These are phyloP conservation scores for Tokudaia tokunoshimensis DNA, from an alignment of 2,797 vertebrate genomes.

Conservation along the genomic window DNA sequence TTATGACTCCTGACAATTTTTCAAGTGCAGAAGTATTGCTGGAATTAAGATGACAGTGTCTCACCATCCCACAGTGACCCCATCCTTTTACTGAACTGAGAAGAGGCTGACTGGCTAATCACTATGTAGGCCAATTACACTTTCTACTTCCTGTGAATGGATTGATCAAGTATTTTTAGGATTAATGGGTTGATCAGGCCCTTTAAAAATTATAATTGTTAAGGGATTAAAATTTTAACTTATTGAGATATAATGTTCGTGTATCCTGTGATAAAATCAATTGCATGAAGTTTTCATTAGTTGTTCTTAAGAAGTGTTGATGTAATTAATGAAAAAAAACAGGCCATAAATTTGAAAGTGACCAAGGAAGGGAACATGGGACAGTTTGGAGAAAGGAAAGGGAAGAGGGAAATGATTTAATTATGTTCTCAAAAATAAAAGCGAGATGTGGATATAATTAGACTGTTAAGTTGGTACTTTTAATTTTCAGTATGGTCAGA, in stretches of 20 bases:
- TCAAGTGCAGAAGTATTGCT: neutral
- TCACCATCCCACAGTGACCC: neutral
- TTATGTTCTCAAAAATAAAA: neutral
- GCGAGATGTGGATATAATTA: neutral
- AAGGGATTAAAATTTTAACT: neutral
- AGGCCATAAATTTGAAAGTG: neutral
- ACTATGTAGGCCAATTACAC: neutral
- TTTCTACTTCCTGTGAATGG: neutral
- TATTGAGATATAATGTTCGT: slow-evolving; percentile 25
- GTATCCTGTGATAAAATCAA: neutral
- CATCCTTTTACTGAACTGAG: neutral
- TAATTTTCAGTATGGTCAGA: slow-evolving; percentile 1
- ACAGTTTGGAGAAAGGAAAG: neutral
- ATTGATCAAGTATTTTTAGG: neutral
- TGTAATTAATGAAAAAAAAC: neutral
- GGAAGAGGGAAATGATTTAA: neutral
- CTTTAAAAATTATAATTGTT: slow-evolving; percentile 24
- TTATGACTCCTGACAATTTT: neutral
- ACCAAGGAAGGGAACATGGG: neutral
- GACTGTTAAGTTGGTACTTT: slow-evolving; percentile 13
- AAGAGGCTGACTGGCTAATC: neutral
- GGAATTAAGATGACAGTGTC: neutral
- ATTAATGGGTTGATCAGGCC: neutral
- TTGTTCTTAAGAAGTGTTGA: neutral
- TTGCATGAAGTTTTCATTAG: neutral